Base-by-base conservation (phyloP, 2,797 vertebrate genomes). In the Takifugu rubripes region DNA sequence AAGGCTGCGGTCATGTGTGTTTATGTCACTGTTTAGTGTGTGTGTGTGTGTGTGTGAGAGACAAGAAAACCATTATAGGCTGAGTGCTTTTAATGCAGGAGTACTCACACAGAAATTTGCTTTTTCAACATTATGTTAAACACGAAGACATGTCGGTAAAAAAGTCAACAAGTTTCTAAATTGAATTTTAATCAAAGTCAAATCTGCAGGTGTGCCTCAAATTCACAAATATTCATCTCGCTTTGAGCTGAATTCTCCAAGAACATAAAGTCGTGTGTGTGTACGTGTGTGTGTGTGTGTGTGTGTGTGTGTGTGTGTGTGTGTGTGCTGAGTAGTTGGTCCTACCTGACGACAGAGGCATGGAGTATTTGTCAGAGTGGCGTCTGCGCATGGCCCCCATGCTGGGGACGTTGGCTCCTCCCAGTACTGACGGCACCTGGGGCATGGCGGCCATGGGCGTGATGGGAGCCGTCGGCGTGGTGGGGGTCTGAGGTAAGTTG, bases 401-500 rank as follows among this genome's bases (percentile, higher is more conserved):
- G 73, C 92, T 95, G 88, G 96, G 97, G 75, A 99, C 92, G 84
- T 94, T 99, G 80, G 96, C 96, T 70, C 96, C 93, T 88, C 95
- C 97, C 90, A 98, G 93, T 78, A 99, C 92, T 1, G 96, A 98
- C 60, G 97, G 94, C 92, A 96, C 95, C 94, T 98, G 97, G 87
- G 96, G 93, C 94, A 96, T 94, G 90, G 95, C 95, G 77, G 96
- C 92, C 94, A 99, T 94, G 78, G 97, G 95, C 61, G 97, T 98
- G 88, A 99, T 92, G 50, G 97, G 97, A 61, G 97, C 94, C 17
- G 96, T 98, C 85, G 97, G 96, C 66, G 97, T 98, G 87, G 96
- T 98, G 83, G 97, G 96, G 74, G 97, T 98, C 92, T 99, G 97
- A 93, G 97, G 96, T 94, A 98, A 95, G 90, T 95, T 98, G 74